A percentile compares a stretch with the other conserved stretches of the same genome.
These are phyloP conservation scores for Lycaena phlaeas DNA, from an alignment of 2,888 invertebrate species.

Conservation along the genomic window DNA sequence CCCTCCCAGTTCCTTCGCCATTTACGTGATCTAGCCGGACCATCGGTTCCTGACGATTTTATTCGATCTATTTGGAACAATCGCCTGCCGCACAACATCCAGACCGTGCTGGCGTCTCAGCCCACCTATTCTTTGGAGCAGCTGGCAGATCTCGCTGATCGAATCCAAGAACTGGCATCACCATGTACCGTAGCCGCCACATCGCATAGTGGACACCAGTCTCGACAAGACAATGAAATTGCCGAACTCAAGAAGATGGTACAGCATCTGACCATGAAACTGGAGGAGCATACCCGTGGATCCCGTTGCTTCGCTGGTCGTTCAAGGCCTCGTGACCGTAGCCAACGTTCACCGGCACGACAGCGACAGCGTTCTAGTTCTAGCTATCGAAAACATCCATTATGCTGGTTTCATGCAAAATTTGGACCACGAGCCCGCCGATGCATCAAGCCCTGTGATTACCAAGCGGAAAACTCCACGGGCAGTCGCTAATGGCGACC, in stretches of 20 bases:
- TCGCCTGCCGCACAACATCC: too few relatives aligned
- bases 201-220: too few relatives aligned
- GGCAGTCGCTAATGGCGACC: constrained; percentile 26
- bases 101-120: too few relatives aligned
- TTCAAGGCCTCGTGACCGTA: neutral
- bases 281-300: neutral
- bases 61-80: too few relatives aligned
- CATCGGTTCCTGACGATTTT: too few relatives aligned
- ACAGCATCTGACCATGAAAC: neutral
- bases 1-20: too few relatives aligned
- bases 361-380: neutral
- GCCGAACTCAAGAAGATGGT: constrained; percentile 2
- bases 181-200: too few relatives aligned
- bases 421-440: neutral
- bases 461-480: constrained; percentile 13
- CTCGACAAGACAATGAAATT: constrained; percentile 1
- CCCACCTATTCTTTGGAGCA: too few relatives aligned
- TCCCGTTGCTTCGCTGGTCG: neutral
- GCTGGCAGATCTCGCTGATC: too few relatives aligned
- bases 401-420: neutral
- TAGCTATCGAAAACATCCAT: neutral
- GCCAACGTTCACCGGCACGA: neutral
- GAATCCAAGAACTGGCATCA: too few relatives aligned
- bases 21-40: too few relatives aligned
- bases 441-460: constrained; percentile 10